These are phyloP conservation scores for Cosmia trapezina DNA, from an alignment of 2,888 invertebrate species.

Conservation along the genomic window DNA sequence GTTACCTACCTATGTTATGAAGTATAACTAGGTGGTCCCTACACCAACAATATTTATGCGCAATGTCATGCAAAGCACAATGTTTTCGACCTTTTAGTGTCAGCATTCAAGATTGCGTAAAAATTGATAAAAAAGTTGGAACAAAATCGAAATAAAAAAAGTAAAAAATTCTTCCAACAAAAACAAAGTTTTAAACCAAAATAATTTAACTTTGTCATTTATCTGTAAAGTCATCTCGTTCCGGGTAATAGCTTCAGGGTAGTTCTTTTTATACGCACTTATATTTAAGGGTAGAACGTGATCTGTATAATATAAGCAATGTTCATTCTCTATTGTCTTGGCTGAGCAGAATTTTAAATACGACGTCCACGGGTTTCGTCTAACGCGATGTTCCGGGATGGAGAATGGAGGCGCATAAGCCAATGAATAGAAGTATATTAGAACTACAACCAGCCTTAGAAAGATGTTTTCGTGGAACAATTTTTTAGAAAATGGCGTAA, in stretches of 20 bases:
- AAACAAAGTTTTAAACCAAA: neutral
- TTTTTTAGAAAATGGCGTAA: neutral
- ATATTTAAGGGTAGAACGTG: conserved; percentile 46
- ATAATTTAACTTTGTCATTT: conserved; percentile 36
- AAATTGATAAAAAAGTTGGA: neutral
- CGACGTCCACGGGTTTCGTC: conserved; percentile 3
- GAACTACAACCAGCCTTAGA: neutral
- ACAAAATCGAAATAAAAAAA: neutral
- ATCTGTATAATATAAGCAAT: conserved; percentile 46
- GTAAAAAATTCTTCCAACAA: neutral
- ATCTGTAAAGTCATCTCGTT: conserved; percentile 27
- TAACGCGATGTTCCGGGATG: neutral
- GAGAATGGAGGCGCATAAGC: too few species aligned
- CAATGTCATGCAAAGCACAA: neutral
- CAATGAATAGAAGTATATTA: neutral
- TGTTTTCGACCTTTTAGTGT: neutral
- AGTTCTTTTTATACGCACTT: conserved; percentile 42
- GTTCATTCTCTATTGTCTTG: conserved; percentile 45
- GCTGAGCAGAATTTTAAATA: conserved; percentile 50
- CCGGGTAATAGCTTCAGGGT: conserved; percentile 18
- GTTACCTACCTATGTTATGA: too few species aligned
- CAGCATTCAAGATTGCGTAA: neutral
- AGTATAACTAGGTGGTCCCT: too few species aligned
- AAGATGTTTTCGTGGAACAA: neutral
- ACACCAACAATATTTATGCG: neutral